Percentiles rank a stretch among this genome's conserved stretches.
These are phyloP conservation scores for Paramisgurnus dabryanus DNA, from an alignment of 2,113 vertebrate genomes.

Conservation along the genomic window DNA sequence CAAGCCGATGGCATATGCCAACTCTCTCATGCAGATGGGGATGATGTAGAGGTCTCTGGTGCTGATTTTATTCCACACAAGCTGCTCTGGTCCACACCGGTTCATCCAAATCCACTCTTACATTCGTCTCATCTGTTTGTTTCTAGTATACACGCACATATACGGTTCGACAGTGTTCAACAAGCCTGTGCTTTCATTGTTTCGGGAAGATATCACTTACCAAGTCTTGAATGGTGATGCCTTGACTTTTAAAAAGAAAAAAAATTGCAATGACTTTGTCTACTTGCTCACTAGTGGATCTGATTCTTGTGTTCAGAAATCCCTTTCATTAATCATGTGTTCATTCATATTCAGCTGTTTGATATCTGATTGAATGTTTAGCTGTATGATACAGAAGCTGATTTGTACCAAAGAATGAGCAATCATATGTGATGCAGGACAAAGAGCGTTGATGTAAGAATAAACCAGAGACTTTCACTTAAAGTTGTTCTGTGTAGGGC, in stretches of 20 bases:
- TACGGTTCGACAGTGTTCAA: constrained; percentile 48
- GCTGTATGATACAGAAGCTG: constrained; percentile 60
- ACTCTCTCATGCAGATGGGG: constrained; percentile 89
- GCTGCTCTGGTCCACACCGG: constrained; percentile 60
- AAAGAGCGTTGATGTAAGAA: constrained; percentile 46
- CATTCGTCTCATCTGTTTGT: constrained; percentile 31
- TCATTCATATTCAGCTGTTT: constrained; percentile 50
- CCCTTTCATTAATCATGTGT: background rate
- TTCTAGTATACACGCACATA: background rate
- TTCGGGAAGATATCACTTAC: background rate
- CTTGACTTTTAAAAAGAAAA: background rate
- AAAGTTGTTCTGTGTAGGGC: background rate
- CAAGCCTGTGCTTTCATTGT: background rate
- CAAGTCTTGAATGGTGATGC: background rate
- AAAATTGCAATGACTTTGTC: constrained; percentile 5
- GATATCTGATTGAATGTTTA: constrained; percentile 56
- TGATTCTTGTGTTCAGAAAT: constrained; percentile 1
- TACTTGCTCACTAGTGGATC: background rate
- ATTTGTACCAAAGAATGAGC: constrained; percentile 75
- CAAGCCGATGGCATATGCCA: constrained; percentile 94
- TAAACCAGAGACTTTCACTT: background rate
- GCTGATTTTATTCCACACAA: background rate
- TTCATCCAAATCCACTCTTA: constrained; percentile 48
- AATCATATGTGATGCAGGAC: constrained; percentile 5
- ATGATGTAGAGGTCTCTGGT: constrained; percentile 82